These are phyloP conservation scores for Isaurus tuberculatus DNA, from an alignment of 92 coral and sea anemone genomes.

Conservation along the genomic window DNA sequence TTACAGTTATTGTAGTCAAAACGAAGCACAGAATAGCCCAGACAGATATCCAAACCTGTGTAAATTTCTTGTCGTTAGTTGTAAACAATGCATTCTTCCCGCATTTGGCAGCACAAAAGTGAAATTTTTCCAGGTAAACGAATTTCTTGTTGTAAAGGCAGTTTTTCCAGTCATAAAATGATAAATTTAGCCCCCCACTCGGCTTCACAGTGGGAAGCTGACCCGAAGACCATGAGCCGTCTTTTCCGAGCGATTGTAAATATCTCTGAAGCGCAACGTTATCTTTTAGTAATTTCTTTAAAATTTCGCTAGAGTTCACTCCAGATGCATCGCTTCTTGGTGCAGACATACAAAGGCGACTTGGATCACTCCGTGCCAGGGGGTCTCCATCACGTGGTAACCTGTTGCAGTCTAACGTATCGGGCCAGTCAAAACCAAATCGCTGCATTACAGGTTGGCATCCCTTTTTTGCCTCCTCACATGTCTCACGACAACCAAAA, in stretches of 20 bases:
- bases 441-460: slow-evolving; percentile 80
- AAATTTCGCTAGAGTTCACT: slow-evolving; percentile 71
- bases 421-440: slow-evolving; percentile 99
- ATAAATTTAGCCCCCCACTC: slow-evolving; percentile 39
- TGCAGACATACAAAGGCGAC: slow-evolving; percentile 77
- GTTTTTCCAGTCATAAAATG: slow-evolving; percentile 71
- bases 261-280: slow-evolving; percentile 64
- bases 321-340: slow-evolving; percentile 68
- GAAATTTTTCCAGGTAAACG: slow-evolving; percentile 74
- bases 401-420: slow-evolving; percentile 74
- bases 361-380: slow-evolving; percentile 70
- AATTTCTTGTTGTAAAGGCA: slow-evolving; percentile 65
- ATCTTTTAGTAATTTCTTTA: slow-evolving; percentile 56
- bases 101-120: slow-evolving; percentile 78
- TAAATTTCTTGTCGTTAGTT: slow-evolving; percentile 77
- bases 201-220: slow-evolving; percentile 24
- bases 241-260: slow-evolving; percentile 60
- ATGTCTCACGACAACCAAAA: slow-evolving; percentile 86
- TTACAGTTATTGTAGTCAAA: slow-evolving; percentile 87
- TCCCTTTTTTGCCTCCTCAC: slow-evolving; percentile 86
- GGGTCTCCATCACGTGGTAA: slow-evolving; percentile 80
- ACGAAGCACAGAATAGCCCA: slow-evolving; percentile 96
- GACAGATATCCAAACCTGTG: slow-evolving; percentile 88
- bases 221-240: slow-evolving; percentile 28
- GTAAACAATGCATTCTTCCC: slow-evolving; percentile 80